phyloP scores from a whole-genome alignment of 2,888 invertebrate species.

The Gonocerus acuteangulatus region DNA sequence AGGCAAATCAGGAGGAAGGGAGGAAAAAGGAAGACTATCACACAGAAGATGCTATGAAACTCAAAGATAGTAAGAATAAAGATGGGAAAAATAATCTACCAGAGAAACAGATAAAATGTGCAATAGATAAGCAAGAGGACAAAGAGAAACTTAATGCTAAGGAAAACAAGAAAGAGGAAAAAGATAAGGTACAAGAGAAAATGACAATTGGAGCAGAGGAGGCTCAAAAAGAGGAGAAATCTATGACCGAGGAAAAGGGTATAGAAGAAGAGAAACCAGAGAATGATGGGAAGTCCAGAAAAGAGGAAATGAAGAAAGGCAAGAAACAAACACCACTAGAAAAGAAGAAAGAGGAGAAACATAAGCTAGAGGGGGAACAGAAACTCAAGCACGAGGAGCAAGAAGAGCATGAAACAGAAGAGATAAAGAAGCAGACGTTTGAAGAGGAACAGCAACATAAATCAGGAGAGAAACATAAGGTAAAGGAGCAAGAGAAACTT shows the following conservation, averaged over 20 bases:
- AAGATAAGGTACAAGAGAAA: constrained; percentile 10
- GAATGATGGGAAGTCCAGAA: neutral
- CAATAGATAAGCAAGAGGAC: neutral
- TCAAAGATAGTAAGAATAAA: constrained; percentile 1
- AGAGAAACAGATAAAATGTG: neutral
- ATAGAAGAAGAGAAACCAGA: neutral
- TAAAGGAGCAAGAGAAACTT: neutral
- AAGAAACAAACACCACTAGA: neutral
- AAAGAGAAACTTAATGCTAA: constrained; percentile 2
- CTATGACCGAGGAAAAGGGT: neutral
- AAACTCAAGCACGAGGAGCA: neutral
- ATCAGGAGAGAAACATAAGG: constrained; percentile 4
- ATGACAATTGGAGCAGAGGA: neutral
- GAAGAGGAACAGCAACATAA: neutral
- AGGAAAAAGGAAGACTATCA: neutral
- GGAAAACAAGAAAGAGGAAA: neutral
- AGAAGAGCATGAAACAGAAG: neutral
- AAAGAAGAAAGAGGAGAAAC: neutral
- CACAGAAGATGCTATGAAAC: neutral
- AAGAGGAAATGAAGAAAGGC: neutral
- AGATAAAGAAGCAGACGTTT: neutral
- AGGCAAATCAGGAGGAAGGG: neutral
- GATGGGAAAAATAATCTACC: neutral
- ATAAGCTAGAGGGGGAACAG: neutral
- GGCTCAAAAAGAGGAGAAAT: neutral